Conservation (phyloP, 2,797 vertebrate genomes). For the Galago senegalensis region DNA sequence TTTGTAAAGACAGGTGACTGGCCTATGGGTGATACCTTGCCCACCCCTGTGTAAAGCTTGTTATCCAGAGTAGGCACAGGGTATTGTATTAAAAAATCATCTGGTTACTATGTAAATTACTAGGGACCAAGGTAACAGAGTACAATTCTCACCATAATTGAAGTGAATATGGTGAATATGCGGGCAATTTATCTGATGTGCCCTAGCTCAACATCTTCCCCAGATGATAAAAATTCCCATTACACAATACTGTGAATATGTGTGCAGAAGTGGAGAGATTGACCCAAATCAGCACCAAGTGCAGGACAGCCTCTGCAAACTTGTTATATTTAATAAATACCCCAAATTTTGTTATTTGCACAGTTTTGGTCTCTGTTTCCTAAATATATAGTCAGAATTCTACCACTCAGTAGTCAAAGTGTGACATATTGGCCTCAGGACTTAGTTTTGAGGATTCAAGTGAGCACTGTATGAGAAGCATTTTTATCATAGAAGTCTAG, state of each 20-base stretch:
- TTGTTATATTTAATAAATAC: background rate
- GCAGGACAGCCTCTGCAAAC: background rate
- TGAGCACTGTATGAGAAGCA: background rate
- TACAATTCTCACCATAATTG: background rate
- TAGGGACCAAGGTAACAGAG: background rate
- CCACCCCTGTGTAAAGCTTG: background rate
- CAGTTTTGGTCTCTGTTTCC: background rate
- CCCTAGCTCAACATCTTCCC: background rate
- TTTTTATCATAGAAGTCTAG: background rate
- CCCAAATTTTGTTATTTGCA: background rate
- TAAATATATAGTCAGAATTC: background rate
- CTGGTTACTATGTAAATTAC: background rate
- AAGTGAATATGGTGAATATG: background rate
- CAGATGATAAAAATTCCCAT: background rate
- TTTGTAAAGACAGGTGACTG: background rate
- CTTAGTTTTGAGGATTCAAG: background rate
- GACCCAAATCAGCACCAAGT: no score
- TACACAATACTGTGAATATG: background rate
- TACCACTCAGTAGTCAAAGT: no score
- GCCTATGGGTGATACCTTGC: background rate
- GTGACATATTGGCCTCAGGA: background rate
- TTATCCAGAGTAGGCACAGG: background rate
- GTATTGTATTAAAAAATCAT: background rate
- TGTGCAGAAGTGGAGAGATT: no score
- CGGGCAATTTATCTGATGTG: background rate